phyloP scores from a whole-genome alignment of 2,113 vertebrate genomes.

The Danionella cerebrum region DNA sequence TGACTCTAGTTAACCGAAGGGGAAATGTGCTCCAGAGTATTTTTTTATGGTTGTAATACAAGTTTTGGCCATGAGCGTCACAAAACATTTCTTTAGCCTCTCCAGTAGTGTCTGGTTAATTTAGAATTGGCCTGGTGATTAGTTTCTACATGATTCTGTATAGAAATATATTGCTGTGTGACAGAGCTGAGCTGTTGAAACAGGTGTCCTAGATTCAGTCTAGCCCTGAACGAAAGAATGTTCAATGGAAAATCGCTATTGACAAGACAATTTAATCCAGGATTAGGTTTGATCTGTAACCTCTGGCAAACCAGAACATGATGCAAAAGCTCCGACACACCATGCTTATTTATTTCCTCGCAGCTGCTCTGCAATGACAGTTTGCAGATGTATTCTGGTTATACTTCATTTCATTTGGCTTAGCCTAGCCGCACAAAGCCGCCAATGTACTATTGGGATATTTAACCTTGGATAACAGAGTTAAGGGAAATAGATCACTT shows the following conservation, averaged over 20 bases:
- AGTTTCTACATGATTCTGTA: no score
- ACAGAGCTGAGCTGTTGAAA: no score
- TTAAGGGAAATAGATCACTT: conserved; percentile 28
- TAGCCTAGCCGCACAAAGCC: neutral
- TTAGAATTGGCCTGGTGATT: no score
- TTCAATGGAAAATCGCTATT: conserved; percentile 4
- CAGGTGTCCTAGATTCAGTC: neutral
- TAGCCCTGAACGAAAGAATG: neutral
- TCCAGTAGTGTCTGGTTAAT: no score
- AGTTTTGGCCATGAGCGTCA: no score
- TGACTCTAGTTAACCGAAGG: no score
- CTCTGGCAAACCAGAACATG: neutral
- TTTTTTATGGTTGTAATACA: no score
- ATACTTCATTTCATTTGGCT: neutral
- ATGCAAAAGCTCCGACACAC: neutral
- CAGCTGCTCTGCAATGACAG: conserved; percentile 4
- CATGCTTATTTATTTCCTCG: neutral
- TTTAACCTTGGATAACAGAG: conserved; percentile 15
- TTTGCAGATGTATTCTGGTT: neutral
- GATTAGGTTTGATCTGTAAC: conserved; percentile 12
- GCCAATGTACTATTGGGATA: neutral
- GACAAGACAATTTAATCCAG: conserved; percentile 11
- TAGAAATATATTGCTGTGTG: no score
- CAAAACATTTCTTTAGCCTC: no score
- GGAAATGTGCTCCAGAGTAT: no score